Conservation (phyloP, 2,113 vertebrate genomes). For the Amblyopsis rosae region DNA sequence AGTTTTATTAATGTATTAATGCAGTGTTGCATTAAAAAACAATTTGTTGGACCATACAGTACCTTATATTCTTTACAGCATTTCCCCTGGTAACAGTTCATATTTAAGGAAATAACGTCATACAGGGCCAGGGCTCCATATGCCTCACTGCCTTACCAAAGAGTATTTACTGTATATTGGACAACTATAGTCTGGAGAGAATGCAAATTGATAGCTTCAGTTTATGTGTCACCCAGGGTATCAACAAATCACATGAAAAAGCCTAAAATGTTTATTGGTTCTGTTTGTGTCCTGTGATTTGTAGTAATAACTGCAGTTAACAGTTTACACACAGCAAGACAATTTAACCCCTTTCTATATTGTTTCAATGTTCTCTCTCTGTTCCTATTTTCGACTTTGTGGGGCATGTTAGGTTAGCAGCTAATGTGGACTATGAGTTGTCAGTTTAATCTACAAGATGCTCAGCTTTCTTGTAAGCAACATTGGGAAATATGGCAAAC, state of each 20-base stretch:
- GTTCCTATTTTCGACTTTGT: too few relatives aligned
- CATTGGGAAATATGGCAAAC: too few relatives aligned
- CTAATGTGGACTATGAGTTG: too few relatives aligned
- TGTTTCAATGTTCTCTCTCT: too few relatives aligned
- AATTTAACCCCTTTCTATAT: too few relatives aligned
- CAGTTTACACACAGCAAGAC: too few relatives aligned
- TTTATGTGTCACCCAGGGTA: constrained; percentile 26
- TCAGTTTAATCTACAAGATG: too few relatives aligned
- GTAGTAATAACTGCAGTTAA: too few relatives aligned
- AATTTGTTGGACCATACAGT: background rate
- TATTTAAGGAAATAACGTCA: constrained; percentile 33
- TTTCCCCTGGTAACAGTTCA: constrained; percentile 7
- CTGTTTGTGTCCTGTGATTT: constrained; percentile 44
- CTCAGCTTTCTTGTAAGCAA: too few relatives aligned
- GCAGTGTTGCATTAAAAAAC: background rate
- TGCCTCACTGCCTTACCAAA: too few relatives aligned
- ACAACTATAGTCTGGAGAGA: constrained; percentile 18
- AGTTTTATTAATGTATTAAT: constrained; percentile 19
- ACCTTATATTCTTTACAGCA: background rate
- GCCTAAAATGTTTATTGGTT: constrained; percentile 19
- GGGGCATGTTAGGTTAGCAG: too few relatives aligned
- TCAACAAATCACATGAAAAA: constrained; percentile 33
- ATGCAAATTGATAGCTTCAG: constrained; percentile 4
- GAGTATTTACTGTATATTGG: background rate
- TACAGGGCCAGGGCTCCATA: constrained; percentile 18